These are phyloP conservation scores for Porphyrio hochstetteri DNA, from an alignment of 2,113 vertebrate species.

Conservation along the genomic window DNA sequence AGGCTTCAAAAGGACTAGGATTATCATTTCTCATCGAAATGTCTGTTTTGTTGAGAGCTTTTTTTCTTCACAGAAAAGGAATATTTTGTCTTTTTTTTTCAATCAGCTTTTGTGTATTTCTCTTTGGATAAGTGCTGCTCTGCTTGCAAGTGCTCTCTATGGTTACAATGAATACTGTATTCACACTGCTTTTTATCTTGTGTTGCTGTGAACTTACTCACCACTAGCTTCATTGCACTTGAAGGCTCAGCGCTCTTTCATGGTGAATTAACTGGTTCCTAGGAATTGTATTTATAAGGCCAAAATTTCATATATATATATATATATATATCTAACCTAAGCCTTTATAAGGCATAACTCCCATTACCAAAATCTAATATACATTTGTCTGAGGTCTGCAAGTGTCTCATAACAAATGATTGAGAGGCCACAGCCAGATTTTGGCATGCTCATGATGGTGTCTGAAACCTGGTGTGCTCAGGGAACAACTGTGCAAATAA, in stretches of 20 bases:
- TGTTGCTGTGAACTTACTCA: background rate
- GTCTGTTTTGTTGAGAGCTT: background rate
- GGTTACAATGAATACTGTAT: background rate
- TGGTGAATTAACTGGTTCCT: background rate
- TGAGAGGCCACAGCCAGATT: background rate
- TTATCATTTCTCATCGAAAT: background rate
- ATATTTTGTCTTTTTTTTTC: background rate
- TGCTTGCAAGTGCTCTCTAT: background rate
- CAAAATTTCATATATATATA: background rate
- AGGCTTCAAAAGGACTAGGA: background rate
- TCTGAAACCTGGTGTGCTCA: background rate
- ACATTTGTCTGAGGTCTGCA: background rate
- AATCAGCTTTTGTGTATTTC: background rate
- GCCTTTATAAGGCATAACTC: background rate
- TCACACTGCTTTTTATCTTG: background rate
- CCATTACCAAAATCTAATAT: background rate
- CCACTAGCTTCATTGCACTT: background rate
- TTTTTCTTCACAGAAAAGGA: background rate
- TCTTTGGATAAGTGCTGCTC: slow-evolving; percentile 5
- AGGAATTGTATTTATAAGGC: background rate
- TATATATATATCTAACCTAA: too few relatives aligned
- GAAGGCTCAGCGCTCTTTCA: background rate
- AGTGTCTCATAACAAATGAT: background rate
- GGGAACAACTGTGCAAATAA: background rate
- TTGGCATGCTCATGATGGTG: background rate